Evolutionary conservation across 2,888 invertebrate species (phyloP).

Genomic region (Conomelus anceps): DNA sequence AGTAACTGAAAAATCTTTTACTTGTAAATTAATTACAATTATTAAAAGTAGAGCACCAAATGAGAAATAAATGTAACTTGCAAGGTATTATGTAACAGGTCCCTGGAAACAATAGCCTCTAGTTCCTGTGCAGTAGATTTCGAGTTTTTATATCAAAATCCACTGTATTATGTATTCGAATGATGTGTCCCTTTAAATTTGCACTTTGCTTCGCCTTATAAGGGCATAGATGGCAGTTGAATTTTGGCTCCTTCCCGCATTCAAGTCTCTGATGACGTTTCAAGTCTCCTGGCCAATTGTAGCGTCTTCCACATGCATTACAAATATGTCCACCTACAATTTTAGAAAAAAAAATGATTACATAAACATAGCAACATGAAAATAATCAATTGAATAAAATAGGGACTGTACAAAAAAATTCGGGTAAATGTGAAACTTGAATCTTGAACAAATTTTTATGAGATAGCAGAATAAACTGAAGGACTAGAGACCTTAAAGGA

Average conservation of each 20-base stretch:
- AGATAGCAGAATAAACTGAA: too few species aligned
- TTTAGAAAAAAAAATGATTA: not conserved
- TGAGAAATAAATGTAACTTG: too few species aligned
- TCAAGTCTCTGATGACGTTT: constrained; percentile 26
- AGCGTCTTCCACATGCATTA: constrained; percentile 9
- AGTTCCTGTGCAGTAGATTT: too few species aligned
- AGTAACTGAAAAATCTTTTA: too few species aligned
- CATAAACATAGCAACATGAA: not conserved
- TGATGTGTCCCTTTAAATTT: constrained; percentile 43
- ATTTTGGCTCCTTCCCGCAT: constrained; percentile 30
- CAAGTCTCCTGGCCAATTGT: not conserved
- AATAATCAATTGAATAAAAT: not conserved
- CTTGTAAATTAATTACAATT: too few species aligned
- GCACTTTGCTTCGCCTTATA: constrained; percentile 39
- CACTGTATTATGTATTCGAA: constrained; percentile 17
- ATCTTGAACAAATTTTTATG: too few species aligned
- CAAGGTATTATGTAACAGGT: too few species aligned
- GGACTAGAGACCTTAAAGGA: too few species aligned
- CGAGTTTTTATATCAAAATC: too few species aligned
- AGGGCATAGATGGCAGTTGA: constrained; percentile 25
- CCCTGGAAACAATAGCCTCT: too few species aligned
- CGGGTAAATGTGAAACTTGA: too few species aligned
- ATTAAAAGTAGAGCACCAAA: too few species aligned
- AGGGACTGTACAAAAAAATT: not conserved
- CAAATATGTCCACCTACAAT: constrained; percentile 1